Evolutionary conservation across 1,140 invertebrate species (phyloP).

Genomic region (Lethrus apterus): DNA sequence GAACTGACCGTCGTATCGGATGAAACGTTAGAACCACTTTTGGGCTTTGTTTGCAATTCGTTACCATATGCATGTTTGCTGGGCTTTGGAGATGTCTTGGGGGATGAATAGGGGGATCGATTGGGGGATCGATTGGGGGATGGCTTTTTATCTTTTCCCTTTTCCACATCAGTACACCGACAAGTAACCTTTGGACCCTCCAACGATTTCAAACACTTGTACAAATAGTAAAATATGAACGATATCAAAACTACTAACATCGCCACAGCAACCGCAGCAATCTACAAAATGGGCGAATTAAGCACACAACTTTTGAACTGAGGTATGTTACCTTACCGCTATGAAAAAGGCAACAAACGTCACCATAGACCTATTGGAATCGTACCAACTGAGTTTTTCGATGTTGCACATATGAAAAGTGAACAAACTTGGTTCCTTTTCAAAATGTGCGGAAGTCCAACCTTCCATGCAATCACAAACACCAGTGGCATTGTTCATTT

Average conservation of each 20-base stretch:
- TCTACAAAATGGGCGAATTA: neutral
- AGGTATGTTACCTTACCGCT: constrained; percentile 3
- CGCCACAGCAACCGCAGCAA: constrained; percentile 2
- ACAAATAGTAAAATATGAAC: constrained; percentile 9
- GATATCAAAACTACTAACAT: constrained; percentile 9
- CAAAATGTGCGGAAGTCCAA: constrained; percentile 28
- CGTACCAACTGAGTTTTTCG: constrained; percentile 24
- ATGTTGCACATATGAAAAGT: constrained; percentile 37
- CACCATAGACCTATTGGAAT: constrained; percentile 4
- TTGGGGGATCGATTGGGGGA: too few species aligned
- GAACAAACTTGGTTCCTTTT: constrained; percentile 24
- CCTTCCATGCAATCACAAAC: constrained; percentile 30
- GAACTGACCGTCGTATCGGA: too few species aligned
- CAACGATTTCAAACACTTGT: constrained; percentile 1
- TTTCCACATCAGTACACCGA: constrained; percentile 3
- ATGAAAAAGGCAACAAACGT: constrained; percentile 11
- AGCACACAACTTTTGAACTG: neutral
- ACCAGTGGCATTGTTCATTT: constrained; percentile 24
- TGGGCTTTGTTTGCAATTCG: too few species aligned
- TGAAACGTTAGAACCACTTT: too few species aligned
- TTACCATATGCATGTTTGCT: too few species aligned
- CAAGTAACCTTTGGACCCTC: constrained; percentile 2
- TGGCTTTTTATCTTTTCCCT: too few species aligned
- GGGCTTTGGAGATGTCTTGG: too few species aligned
- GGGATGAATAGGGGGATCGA: too few species aligned